These are phyloP conservation scores for Boleophthalmus pectinirostris DNA, from an alignment of 2,113 vertebrate species.

Conservation along the genomic window DNA sequence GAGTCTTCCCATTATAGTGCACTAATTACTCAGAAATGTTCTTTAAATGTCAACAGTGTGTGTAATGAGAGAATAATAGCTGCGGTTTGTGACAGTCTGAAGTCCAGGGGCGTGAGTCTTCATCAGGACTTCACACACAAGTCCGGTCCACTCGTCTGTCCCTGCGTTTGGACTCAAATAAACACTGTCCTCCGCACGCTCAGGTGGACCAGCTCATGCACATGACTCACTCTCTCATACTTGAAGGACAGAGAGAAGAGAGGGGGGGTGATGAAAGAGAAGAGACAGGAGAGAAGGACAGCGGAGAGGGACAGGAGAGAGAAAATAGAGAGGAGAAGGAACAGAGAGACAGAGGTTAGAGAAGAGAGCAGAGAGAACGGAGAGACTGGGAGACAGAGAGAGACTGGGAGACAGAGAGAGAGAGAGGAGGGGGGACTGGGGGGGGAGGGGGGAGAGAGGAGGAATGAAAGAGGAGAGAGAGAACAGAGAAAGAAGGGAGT, in stretches of 20 bases:
- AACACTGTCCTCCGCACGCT: too few species aligned
- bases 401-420: too few species aligned
- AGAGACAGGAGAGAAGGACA: too few species aligned
- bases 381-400: too few species aligned
- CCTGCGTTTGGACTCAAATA: neutral
- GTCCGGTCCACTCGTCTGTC: neutral
- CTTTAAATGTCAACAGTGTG: neutral
- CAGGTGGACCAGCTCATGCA: conserved; percentile 31
- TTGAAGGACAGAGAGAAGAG: conserved; percentile 4
- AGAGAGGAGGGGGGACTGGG: too few species aligned
- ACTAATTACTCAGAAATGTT: neutral
- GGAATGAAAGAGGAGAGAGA: too few species aligned
- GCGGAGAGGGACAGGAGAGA: neutral
- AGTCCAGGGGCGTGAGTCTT: neutral
- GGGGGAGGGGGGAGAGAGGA: too few species aligned
- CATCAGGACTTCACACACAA: neutral
- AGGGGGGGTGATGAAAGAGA: neutral
- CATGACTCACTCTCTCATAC: conserved; percentile 66
- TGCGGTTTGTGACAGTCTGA: neutral
- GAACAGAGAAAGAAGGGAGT: too few species aligned
- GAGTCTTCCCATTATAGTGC: neutral
- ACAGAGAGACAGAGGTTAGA: too few species aligned
- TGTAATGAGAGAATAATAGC: neutral
- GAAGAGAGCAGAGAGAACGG: too few species aligned
- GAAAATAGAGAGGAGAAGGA: too few species aligned